phyloP scores from a whole-genome alignment of 2,113 vertebrate species.

The Hippopotamus amphibius region DNA sequence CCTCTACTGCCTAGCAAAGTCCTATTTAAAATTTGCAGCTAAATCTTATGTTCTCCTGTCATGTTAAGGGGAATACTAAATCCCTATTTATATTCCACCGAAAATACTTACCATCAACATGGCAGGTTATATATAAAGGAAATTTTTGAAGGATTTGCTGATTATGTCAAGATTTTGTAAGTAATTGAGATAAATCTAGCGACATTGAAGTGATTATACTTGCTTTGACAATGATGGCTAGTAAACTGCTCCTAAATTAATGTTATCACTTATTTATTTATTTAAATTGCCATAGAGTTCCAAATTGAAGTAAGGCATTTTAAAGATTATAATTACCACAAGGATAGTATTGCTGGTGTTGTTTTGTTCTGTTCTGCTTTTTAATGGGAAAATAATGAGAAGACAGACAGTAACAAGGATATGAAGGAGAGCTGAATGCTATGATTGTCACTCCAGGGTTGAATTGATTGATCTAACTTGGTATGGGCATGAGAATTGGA shows the following conservation, averaged over 20 bases:
- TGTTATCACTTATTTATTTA: neutral
- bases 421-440: neutral
- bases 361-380: neutral
- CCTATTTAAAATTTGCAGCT: neutral
- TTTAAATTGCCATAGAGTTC: neutral
- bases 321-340: neutral
- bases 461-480: neutral
- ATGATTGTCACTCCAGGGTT: neutral
- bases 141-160: neutral
- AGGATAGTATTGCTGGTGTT: neutral
- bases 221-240: neutral
- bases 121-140: neutral
- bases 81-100: neutral
- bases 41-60: neutral
- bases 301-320: neutral
- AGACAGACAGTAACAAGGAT: neutral
- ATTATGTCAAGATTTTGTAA: neutral
- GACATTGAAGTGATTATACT: neutral
- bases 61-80: neutral
- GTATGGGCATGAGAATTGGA: neutral
- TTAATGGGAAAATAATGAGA: neutral
- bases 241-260: neutral
- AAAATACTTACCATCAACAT: conserved; percentile 1
- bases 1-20: neutral
- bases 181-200: neutral